Evolutionary conservation across 2,888 invertebrate species (phyloP), one percentile per base, ranked within the genome.

Genomic region (Prenolepis imparis): DNA sequence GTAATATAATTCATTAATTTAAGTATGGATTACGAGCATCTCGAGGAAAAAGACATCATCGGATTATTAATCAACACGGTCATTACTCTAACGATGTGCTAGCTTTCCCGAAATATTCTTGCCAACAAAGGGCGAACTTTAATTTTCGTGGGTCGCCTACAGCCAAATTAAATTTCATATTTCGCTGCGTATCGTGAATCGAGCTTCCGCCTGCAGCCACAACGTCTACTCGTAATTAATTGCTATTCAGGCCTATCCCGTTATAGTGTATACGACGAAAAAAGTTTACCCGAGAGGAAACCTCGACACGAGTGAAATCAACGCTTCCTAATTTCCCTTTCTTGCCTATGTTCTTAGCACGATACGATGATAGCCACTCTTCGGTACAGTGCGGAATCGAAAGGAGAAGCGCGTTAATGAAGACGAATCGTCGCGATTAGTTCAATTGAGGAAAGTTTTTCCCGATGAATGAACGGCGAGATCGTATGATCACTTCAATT

Each of bases 131-230:
- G n/a, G 39, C 12, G 28, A n/a, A 83, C 59, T n/a, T 75, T 82
- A 88, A 89, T 88, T 86, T 75, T 66, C 68, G 67, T 63, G 55
- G 77, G 44, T 28, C 52, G 86, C 86, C 85, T 66, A 82, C 74
- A 74, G 83, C 86, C 86, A 89, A 90, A 92, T 92, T 92, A 89
- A 92, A 92, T 92, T 92, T 92, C 90, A 91, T 92, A 92, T 91
- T 91, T 90, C 87, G 87, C 81, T 87, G 89, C 88, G 87, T 89
- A 87, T 88, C 88, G 89, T 83, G 88, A 86, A 85, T 89, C 86
- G 84, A 86, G 75, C 83, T 86, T 87, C 88, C 87, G 84, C 74
- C 52, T 55, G 64, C 18, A 48, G 77, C 66, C 70, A 32, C 81
- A 67, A 83, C 78, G 82, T 84, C 83, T 87, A 85, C 87, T 86